phyloP scores from a whole-genome alignment of 1,140 invertebrate species.

The Fopius arisanus region DNA sequence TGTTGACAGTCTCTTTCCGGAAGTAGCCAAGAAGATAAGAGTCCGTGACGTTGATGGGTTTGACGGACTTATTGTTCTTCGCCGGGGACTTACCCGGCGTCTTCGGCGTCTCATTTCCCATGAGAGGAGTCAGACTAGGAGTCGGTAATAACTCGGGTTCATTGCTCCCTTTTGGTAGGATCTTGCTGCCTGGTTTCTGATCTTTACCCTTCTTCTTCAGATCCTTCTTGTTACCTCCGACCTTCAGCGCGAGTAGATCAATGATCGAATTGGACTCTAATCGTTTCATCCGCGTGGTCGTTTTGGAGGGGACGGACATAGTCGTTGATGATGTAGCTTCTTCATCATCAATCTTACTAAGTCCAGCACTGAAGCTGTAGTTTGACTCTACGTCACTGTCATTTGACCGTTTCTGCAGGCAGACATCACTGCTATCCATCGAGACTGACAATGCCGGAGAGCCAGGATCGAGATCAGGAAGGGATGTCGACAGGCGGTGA shows the following conservation, averaged over 20 bases:
- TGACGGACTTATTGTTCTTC: conserved; percentile 62
- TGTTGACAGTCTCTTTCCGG: conserved; percentile 74
- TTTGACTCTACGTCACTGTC: conserved; percentile 75
- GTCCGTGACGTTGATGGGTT: conserved; percentile 67
- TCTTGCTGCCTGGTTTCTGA: conserved; percentile 42
- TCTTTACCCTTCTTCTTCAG: conserved; percentile 63
- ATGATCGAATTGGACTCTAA: conserved; percentile 69
- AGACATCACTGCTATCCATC: conserved; percentile 61
- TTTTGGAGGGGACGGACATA: conserved; percentile 64
- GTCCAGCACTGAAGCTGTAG: conserved; percentile 68
- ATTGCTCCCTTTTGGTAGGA: conserved; percentile 48
- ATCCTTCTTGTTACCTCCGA: conserved; percentile 66
- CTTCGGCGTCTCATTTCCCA: conserved; percentile 52
- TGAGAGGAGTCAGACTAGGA: conserved; percentile 55
- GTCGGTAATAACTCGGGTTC: conserved; percentile 71
- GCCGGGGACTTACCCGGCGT: conserved; percentile 63
- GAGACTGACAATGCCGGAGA: conserved; percentile 71
- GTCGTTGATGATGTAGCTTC: conserved; percentile 71
- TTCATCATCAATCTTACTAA: conserved; percentile 72
- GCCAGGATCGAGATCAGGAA: conserved; percentile 78
- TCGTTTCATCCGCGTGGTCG: conserved; percentile 37
- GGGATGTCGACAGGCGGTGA: conserved; percentile 72
- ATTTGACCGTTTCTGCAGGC: conserved; percentile 51
- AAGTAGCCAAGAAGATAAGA: conserved; percentile 70
- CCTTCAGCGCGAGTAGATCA: conserved; percentile 72